Evolutionary conservation across 2,888 invertebrate genomes (phyloP), one percentile per base, ranked within the genome.

Genomic region (Carcina quercana): DNA sequence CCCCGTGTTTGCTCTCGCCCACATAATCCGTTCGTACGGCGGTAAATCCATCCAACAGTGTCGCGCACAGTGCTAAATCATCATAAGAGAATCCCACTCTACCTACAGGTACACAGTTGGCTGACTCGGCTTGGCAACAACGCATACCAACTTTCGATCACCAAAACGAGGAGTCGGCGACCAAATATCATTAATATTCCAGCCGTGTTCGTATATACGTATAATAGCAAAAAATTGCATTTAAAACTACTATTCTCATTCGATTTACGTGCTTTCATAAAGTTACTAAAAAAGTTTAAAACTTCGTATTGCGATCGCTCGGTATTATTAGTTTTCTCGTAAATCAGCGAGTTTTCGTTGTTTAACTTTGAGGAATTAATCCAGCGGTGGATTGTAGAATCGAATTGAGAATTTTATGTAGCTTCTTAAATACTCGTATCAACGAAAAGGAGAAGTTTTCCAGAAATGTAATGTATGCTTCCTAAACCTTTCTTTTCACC

Each of bases 1-100:
- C 72, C 75, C 73, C 75, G 71, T 80, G 80, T 83, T 83, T 83
- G 80, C 82, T 67, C 71, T 80, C 80, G 80, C 82, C 82, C 82
- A 83, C 82, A 78, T 83, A 83, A 83, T 82, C 82, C 82, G 74
- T 78, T 82, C 74, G 72, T 79, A 69, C 70, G 74, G 63, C 80
- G 64, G 79, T 83, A 83, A 83, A 83, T 83, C 80, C 82, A 79
- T 83, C 82, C 71, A 63, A 49, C 66, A 62, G 61, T 75, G 80
- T 78, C 75, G 75, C 71, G 70, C 53, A 59, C 71, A 55, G 50
- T 57, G 70, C 72, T 83, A 83, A 82, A 83, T 83, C 82, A 82
- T 80, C 80, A 82, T 83, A 80, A 82, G 80, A 76, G 82, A 80
- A 82, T 76, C 79, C 73, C 71, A 61, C 55, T 59, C 58, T 59